Conservation (phyloP, 37 sponge, comb jelly and placozoan species). For the Tethya wilhelma region DNA sequence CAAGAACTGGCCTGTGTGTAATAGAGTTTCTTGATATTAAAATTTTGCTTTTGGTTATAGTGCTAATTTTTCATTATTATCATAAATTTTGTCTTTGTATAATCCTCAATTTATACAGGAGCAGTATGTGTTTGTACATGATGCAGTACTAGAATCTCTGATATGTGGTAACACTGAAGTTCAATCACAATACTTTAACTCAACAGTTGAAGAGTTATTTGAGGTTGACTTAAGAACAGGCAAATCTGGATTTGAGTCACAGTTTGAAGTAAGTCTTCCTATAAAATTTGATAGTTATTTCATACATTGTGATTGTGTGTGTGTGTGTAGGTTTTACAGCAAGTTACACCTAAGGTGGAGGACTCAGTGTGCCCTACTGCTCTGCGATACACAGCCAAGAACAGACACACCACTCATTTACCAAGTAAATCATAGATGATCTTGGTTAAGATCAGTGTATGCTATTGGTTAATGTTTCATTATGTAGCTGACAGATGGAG, state of each 20-base stretch:
- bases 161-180: conserved; percentile 52
- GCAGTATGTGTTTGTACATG: conserved; percentile 60
- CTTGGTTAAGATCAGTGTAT: neutral
- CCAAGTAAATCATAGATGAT: conserved; percentile 15
- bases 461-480: neutral
- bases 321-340: conserved; percentile 23
- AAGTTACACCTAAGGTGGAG: conserved; percentile 33
- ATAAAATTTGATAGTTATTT: neutral
- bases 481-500: conserved; percentile 27
- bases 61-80: no score
- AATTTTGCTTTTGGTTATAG: no score
- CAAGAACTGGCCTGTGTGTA: neutral
- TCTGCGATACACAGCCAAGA: conserved; percentile 8
- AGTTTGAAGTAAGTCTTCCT: conserved; percentile 1
- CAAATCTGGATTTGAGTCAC: conserved; percentile 3
- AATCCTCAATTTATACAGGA: no score
- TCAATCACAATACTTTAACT: neutral
- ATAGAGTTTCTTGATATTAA: no score
- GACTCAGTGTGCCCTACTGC: conserved; percentile 3
- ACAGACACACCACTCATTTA: conserved; percentile 23
- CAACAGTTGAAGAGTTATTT: neutral
- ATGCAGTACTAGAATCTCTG: conserved; percentile 53
- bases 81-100: no score
- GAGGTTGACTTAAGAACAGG: neutral
- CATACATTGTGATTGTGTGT: neutral